phyloP scores from a whole-genome alignment of 2,888 invertebrate genomes.

The Chalcis sispes region DNA sequence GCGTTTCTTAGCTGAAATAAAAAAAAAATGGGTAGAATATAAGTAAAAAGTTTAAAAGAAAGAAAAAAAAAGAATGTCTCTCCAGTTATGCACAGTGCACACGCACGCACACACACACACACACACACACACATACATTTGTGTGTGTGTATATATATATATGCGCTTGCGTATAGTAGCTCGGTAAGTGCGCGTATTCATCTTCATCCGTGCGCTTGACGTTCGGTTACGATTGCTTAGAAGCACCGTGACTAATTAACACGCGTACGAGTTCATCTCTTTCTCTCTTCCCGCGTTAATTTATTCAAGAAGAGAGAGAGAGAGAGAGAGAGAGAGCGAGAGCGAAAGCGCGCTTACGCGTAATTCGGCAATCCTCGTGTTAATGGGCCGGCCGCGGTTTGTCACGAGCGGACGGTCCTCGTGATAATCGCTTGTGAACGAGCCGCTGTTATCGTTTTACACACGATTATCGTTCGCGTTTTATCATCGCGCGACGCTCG shows the following conservation, averaged over 20 bases:
- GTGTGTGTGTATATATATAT: too few relatives aligned
- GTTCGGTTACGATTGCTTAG: too few relatives aligned
- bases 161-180: too few relatives aligned
- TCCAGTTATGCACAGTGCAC: too few relatives aligned
- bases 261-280: not conserved
- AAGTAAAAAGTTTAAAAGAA: too few relatives aligned
- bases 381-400: too few relatives aligned
- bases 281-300: slow-evolving; percentile 12
- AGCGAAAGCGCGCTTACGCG: slow-evolving; percentile 3
- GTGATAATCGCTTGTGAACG: not conserved
- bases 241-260: slow-evolving; percentile 15
- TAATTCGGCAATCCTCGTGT: slow-evolving; percentile 43
- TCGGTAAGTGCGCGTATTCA: not conserved
- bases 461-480: not conserved
- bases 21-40: too few relatives aligned
- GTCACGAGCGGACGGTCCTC: too few relatives aligned
- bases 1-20: too few relatives aligned
- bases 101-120: not conserved
- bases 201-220: slow-evolving; percentile 6
- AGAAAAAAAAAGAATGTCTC: not conserved
- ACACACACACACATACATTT: too few relatives aligned
- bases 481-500: not conserved
- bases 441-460: not conserved
- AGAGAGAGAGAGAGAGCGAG: too few relatives aligned
- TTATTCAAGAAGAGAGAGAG: slow-evolving; percentile 16